These are phyloP conservation scores for Hydrochoerus hydrochaeris DNA, from an alignment of 2,113 vertebrate species.

Conservation along the genomic window DNA sequence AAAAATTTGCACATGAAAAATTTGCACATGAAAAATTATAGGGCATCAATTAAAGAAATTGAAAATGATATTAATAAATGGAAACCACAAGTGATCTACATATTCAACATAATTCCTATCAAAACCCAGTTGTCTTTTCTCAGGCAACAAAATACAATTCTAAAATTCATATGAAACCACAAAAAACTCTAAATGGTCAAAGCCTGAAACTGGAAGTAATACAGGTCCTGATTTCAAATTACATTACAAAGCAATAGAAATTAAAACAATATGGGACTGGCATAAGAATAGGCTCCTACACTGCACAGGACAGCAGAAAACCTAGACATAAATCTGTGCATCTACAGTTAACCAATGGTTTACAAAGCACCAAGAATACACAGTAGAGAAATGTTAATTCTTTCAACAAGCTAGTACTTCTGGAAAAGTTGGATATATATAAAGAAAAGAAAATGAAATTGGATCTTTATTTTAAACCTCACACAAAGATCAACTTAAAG, in stretches of 20 bases:
- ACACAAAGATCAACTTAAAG: background rate
- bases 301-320: background rate
- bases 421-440: background rate
- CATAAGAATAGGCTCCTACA: background rate
- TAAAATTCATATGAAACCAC: background rate
- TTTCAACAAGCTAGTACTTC: background rate
- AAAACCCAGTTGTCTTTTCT: background rate
- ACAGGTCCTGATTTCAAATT: background rate
- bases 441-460: background rate
- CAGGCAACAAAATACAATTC: background rate
- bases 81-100: background rate
- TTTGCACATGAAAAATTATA: background rate
- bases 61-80: background rate
- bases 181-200: background rate
- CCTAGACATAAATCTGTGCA: background rate
- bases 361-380: background rate
- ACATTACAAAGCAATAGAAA: background rate
- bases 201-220: background rate
- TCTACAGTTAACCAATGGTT: background rate
- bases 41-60: background rate
- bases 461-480: background rate
- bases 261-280: background rate
- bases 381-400: background rate
- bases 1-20: background rate
- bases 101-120: background rate